Conservation (phyloP, 64 coral and sea anemone genomes). For the Montipora cactus region DNA sequence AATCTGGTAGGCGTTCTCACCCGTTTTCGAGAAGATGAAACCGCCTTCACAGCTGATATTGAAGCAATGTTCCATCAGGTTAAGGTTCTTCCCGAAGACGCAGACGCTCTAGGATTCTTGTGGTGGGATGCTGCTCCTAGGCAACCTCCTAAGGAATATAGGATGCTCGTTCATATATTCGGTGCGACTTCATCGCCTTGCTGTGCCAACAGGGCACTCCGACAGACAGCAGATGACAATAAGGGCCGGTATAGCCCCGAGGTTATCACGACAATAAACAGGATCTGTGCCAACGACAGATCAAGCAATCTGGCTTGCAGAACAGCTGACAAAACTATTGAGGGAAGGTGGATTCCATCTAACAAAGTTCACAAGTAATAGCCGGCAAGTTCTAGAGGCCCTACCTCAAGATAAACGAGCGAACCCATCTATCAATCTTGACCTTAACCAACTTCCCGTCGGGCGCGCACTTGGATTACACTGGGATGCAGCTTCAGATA, state of each 20-base stretch:
- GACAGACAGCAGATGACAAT: background rate
- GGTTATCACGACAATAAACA: background rate
- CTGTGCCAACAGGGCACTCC: background rate
- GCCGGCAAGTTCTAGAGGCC: background rate
- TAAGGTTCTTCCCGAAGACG: constrained; percentile 20
- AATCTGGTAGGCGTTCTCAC: background rate
- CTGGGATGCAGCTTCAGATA: background rate
- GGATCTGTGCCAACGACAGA: background rate
- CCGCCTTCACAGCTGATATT: constrained; percentile 2
- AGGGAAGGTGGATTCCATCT: constrained; percentile 36
- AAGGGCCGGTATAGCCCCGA: background rate
- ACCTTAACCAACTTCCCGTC: constrained; percentile 20
- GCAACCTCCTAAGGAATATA: constrained; percentile 18
- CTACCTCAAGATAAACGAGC: background rate
- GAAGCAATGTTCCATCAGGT: constrained; percentile 61
- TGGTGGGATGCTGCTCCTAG: constrained; percentile 14
- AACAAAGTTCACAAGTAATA: constrained; percentile 64
- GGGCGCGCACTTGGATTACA: background rate
- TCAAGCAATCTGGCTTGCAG: background rate
- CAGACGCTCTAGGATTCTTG: constrained; percentile 23
- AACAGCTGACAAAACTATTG: too few relatives aligned
- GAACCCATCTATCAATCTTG: too few relatives aligned
- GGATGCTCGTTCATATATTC: constrained; percentile 36
- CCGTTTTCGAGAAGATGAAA: background rate
- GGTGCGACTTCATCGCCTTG: background rate